Conservation (phyloP, 2,113 vertebrate species). For the Hippocampus guttulatus region DNA sequence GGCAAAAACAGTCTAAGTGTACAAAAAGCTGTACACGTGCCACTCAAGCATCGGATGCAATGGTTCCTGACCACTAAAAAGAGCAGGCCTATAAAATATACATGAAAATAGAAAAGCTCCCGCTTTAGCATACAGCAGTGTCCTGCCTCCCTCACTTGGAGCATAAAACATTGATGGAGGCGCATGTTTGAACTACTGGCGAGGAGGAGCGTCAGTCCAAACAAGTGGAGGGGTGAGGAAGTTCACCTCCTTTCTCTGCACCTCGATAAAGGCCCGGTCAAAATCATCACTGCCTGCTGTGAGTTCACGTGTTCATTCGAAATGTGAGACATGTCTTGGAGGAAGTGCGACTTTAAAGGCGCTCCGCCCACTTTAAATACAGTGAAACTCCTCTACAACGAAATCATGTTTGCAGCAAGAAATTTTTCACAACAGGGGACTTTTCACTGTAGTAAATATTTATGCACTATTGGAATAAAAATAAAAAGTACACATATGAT, state of each 20-base stretch:
- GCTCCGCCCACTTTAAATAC: not conserved
- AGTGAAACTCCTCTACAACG: no score
- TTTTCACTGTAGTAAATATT: no score
- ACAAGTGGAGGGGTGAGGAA: constrained; percentile 33
- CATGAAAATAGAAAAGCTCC: constrained; percentile 51
- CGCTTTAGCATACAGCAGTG: constrained; percentile 44
- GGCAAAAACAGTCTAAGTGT: not conserved
- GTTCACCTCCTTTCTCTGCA: constrained; percentile 62
- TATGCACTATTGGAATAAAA: no score
- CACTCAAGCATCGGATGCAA: constrained; percentile 20
- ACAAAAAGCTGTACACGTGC: not conserved
- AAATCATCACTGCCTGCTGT: not conserved
- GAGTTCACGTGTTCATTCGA: not conserved
- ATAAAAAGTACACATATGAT: no score
- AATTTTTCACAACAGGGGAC: no score
- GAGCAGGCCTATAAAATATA: constrained; percentile 60
- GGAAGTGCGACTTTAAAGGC: not conserved
- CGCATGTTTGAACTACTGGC: constrained; percentile 16
- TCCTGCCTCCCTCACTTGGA: constrained; percentile 25
- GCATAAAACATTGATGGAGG: constrained; percentile 62
- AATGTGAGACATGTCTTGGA: not conserved
- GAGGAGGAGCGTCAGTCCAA: constrained; percentile 31
- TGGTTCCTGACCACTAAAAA: constrained; percentile 49
- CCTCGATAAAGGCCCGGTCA: not conserved
- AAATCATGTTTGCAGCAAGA: no score